Evolutionary conservation across 2,113 vertebrate species (phyloP), one percentile per base, ranked within the genome.

Genomic region (Raja brachyura): DNA sequence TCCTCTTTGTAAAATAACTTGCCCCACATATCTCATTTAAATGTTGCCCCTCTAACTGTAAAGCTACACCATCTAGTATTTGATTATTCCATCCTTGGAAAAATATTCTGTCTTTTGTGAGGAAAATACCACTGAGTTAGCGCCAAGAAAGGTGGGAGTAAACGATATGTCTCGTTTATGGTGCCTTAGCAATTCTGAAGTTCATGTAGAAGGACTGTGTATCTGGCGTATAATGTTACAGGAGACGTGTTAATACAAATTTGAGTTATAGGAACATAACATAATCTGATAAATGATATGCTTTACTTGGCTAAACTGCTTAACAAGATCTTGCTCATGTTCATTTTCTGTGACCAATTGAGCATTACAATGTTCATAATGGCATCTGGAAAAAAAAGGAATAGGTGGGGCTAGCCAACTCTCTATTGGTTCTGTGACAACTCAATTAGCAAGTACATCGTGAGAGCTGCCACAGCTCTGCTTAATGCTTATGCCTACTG

Each of bases 291-390:
- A 63, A 86, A 31, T 86, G n/a, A 1, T 33, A 88, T 31, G 83
- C n/a, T 31, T 88, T 33, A 88, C 59, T 88, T 7, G 28, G 28
- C 83, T 88, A 66, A 88, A 31, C 59, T 88, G 83, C 28, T 31
- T 63, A 88, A 88, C 10, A 31, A 88, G 28, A 66, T 31, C 83
- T 31, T 31, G 10, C 6, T 86, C 13, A 13, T 86, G 59, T 31
- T 88, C n/a, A 88, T 88, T 66, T 88, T 86, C 13, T 88, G 28
- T 88, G 83, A n/a, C 59, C 59, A 88, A 66, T 88, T 63, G 83
- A 66, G 83, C 83, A 33, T 31, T 3, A 63, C 25, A 61, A 59
- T 63, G 83, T 59, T 85, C 54, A 31, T 31, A 59, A 63, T 66
- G 16, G 13, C 18, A 28, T 63, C 59, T 63, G 13, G 59, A 31